Base-by-base conservation (phyloP, 2,113 vertebrate species). In the Aptenodytes patagonicus region DNA sequence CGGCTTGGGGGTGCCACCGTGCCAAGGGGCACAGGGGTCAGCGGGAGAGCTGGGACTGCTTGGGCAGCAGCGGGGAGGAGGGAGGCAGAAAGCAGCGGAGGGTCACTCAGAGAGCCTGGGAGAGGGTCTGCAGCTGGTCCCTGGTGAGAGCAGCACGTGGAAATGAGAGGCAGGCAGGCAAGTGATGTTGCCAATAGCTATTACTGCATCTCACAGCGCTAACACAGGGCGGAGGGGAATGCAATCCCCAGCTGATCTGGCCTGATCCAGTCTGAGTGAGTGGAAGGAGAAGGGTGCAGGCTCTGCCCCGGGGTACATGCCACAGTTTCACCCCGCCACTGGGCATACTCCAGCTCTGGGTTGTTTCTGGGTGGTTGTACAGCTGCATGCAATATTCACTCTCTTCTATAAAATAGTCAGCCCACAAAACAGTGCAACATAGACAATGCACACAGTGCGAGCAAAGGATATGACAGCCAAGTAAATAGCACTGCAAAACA, bases 31-130 rank as follows among this genome's bases (percentile, higher is more conserved):
- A 22, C 18, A 7, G 0, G 7, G 49, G 51, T 38, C 70, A 46
- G 34, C 0, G 0, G 46, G 44, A 61, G 51, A 77, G 22, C 61
- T 26, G 49, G 62, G 80, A 8, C 9, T 29, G 70, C 64, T 55
- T 11, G 42, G 87, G 81, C 76, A 87, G 78, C 44, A 4, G 2
- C 1, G 8, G 79, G 66, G 44, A 14, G 18, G 49, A 62, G 3
- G 68, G 86, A 81, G 87, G 46, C 4, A 25, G n/a, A 8, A 58
- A 61, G 69, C 47, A 57, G 42, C 3, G 1, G 46, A 47, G 46
- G 69, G 91, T 93, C 89, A 87, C 32, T 44, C 44, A 3, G 40
- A 47, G 87, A 92, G 92, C 90, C 95, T 96, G 95, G 92, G 95
- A 95, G 86, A 93, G 83, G 89, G 94, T 75, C 89, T 84, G 90